Evolutionary conservation across 2,113 vertebrate species (phyloP), one percentile per base, ranked within the genome.

Genomic region (Clupea harengus): DNA sequence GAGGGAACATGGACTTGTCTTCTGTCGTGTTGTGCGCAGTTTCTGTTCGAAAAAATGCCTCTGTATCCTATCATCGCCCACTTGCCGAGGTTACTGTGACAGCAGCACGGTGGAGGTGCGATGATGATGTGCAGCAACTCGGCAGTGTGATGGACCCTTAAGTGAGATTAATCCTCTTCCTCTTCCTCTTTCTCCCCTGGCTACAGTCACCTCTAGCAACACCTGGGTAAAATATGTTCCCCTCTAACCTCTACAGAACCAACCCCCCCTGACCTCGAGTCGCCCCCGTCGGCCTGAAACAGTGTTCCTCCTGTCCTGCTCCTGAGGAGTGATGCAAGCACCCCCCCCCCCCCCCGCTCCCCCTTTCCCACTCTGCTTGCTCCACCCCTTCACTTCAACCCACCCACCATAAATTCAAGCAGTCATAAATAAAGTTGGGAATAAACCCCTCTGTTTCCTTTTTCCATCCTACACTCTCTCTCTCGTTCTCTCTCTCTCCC

Each of bases 141-240:
- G 0, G 13, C 75, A 45, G 54, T 17, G 81, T 87, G 86, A 44
- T 20, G 75, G 82, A 2, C 9, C 39, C 2, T 45, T 87, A 54
- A 39, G 39, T 84, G 83, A 89, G 86, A 92, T 88, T 86, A 85
- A 91, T 90, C 87, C 72, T 81, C 83, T 91, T 88, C 86, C 88
- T 89, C 25, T 82, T 88, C 83, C 78, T 88, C 64, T 90, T 87
- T 44, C 50, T 52, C 54, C 54, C 54, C 6, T 4, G 54, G 54
- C 20, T 60, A 6, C 54, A 6, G 54, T 60, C 54, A 60, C 18
- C 54, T 60, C 54, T 0, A 20, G 18, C 18, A 60, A 60, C 54
- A 60, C 54, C 54, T 60, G 20, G 54, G 54, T 22, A 6, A 60
- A 60, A 60, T 60, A 60, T n/a, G 54, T 60, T 18, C 22, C 20